phyloP scores from a whole-genome alignment of 2,113 vertebrate species.

The Phyllopteryx taeniolatus region DNA sequence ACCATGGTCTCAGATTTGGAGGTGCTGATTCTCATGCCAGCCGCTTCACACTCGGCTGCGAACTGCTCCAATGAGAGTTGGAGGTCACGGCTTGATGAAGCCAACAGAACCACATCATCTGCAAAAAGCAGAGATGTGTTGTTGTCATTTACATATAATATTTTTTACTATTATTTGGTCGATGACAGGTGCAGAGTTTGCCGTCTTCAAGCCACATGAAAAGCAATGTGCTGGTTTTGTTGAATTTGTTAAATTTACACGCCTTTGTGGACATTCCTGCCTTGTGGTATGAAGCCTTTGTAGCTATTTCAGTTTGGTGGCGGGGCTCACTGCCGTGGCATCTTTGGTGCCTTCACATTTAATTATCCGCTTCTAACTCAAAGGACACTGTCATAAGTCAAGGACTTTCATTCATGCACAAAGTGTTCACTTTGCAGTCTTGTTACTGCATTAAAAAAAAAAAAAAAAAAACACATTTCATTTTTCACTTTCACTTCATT shows the following conservation, averaged over 20 bases:
- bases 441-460: neutral
- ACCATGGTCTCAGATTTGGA: too few species aligned
- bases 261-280: constrained; percentile 20
- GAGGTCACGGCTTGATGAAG: too few species aligned
- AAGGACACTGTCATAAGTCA: neutral
- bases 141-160: neutral
- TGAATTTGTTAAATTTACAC: constrained; percentile 20
- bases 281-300: constrained; percentile 39
- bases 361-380: constrained; percentile 19
- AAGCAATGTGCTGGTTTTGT: constrained; percentile 32
- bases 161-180: neutral
- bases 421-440: neutral
- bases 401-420: neutral
- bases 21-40: too few species aligned
- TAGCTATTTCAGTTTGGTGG: constrained; percentile 32
- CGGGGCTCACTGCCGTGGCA: constrained; percentile 27
- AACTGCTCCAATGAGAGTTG: too few species aligned
- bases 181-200: neutral
- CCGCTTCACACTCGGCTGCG: too few species aligned
- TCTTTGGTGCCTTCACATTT: constrained; percentile 32
- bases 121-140: too few species aligned
- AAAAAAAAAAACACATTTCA: neutral
- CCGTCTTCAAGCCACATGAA: constrained; percentile 29
- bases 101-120: too few species aligned
- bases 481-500: neutral